phyloP scores from a whole-genome alignment of 2,888 invertebrate species.

The Emmelina monodactyla region DNA sequence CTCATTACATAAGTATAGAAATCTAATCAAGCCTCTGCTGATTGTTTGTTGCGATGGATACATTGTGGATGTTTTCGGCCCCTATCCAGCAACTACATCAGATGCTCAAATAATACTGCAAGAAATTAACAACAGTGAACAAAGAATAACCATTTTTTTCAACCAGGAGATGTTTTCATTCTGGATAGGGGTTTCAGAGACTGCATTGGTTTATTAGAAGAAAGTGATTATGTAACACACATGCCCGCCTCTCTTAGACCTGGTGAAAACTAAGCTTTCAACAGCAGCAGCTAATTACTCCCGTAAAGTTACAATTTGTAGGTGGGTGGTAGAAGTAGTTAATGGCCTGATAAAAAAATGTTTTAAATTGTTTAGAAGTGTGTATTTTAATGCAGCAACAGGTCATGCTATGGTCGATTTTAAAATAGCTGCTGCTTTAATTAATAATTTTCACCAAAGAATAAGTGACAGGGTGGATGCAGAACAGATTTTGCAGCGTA shows the following conservation, averaged over 20 bases:
- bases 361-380: slow-evolving; percentile 1
- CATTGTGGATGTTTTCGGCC: background rate
- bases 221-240: background rate
- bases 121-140: background rate
- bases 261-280: slow-evolving; percentile 1
- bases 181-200: slow-evolving; percentile 2
- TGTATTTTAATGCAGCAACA: slow-evolving; percentile 2
- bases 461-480: slow-evolving; percentile 5
- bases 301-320: slow-evolving; percentile 3
- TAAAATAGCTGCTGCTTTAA: slow-evolving; percentile 7
- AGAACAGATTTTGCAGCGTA: slow-evolving; percentile 1
- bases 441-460: slow-evolving; percentile 6
- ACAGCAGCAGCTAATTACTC: background rate
- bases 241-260: background rate
- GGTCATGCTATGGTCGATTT: slow-evolving; percentile 5
- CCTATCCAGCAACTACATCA: background rate
- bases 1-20: too few species aligned
- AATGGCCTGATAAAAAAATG: background rate
- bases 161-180: background rate
- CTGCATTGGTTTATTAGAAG: background rate
- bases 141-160: background rate
- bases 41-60: too few species aligned
- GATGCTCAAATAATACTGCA: background rate
- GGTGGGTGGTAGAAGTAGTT: slow-evolving; percentile 4
- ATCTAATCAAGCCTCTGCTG: too few species aligned